Evolutionary conservation across 2,113 vertebrate species (phyloP).

Genomic region (Acinonyx jubatus): DNA sequence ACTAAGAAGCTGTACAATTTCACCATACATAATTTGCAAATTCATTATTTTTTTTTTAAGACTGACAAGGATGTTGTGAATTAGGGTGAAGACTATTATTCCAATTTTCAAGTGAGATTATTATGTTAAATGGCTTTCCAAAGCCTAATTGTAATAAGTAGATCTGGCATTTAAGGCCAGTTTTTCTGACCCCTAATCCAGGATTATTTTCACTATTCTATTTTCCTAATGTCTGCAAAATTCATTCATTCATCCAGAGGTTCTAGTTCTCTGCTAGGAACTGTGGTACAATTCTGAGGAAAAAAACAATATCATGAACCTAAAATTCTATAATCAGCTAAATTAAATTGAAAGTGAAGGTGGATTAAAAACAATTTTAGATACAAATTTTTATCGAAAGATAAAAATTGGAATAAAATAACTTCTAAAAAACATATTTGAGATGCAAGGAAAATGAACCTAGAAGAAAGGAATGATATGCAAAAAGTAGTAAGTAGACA

Average conservation of each 20-base stretch:
- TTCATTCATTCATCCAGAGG: neutral
- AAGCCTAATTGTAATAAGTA: neutral
- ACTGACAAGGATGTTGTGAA: neutral
- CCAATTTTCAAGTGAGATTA: neutral
- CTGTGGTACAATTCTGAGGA: neutral
- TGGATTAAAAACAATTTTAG: neutral
- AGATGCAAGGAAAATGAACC: neutral
- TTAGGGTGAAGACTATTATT: neutral
- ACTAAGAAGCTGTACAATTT: neutral
- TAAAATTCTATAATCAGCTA: neutral
- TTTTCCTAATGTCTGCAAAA: neutral
- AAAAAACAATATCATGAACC: neutral
- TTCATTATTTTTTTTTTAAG: neutral
- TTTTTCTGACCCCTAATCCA: neutral
- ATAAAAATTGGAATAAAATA: neutral
- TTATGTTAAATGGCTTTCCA: neutral
- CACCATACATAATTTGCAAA: neutral
- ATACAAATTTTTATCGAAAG: neutral
- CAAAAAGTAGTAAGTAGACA: neutral
- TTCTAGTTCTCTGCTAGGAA: neutral
- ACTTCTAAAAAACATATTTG: neutral
- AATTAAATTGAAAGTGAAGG: neutral
- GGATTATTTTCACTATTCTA: neutral
- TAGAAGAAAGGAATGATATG: neutral
- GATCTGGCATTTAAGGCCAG: neutral